phyloP scores from a whole-genome alignment of 2,888 invertebrate species.

The Calephelis perditalis region DNA sequence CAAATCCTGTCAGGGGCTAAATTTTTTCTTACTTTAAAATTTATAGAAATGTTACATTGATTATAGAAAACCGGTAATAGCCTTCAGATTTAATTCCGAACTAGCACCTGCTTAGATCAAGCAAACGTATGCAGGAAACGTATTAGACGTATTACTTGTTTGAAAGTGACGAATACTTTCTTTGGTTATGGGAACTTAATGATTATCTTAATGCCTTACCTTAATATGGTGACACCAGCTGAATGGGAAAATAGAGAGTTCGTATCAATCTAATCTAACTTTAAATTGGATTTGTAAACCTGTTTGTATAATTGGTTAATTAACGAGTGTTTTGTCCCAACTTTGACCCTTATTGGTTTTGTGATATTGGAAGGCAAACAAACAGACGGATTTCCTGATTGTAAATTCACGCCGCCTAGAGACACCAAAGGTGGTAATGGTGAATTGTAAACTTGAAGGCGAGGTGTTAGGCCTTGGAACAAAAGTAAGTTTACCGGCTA shows the following conservation, averaged over 20 bases:
- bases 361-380: too few relatives aligned
- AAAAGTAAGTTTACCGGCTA: too few relatives aligned
- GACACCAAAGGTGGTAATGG: too few relatives aligned
- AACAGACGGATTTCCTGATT: too few relatives aligned
- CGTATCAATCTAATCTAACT: background rate
- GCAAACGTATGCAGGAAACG: conserved; percentile 26
- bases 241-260: conserved; percentile 3
- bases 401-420: too few relatives aligned
- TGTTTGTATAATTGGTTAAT: background rate
- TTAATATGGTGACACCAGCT: conserved; percentile 11
- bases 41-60: too few relatives aligned
- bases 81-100: background rate
- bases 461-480: too few relatives aligned
- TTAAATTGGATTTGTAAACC: background rate
- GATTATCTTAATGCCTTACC: conserved; percentile 18
- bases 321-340: too few relatives aligned
- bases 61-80: background rate
- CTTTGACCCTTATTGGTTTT: too few relatives aligned
- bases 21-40: too few relatives aligned
- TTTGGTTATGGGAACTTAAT: conserved; percentile 23
- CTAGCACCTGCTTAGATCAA: background rate
- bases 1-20: too few relatives aligned
- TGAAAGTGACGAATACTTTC: conserved; percentile 28
- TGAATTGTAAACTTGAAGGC: too few relatives aligned
- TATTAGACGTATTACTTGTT: conserved; percentile 25